Evolutionary conservation across 1,140 invertebrate species (phyloP).

Genomic region (Ceratoteleas bidentatus): DNA sequence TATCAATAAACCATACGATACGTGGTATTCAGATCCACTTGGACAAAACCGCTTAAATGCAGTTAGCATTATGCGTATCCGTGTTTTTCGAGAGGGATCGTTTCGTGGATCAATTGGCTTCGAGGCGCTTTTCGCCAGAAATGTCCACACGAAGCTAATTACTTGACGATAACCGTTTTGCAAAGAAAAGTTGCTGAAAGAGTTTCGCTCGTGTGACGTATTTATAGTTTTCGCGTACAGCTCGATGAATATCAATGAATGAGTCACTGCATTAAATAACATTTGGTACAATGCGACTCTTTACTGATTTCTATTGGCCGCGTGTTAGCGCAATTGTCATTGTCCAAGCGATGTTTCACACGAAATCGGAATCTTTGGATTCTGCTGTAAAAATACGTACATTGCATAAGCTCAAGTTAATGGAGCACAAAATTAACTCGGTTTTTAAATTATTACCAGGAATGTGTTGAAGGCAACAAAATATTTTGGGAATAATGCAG

Average conservation of each 20-base stretch:
- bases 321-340: slow-evolving; percentile 36
- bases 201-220: not conserved
- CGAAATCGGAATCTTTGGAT: slow-evolving; percentile 40
- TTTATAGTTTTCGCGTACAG: slow-evolving; percentile 3
- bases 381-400: slow-evolving; percentile 26
- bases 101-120: too few relatives aligned
- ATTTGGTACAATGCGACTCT: slow-evolving; percentile 25
- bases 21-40: too few relatives aligned
- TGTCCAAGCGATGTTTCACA: slow-evolving; percentile 12
- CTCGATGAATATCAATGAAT: slow-evolving; percentile 36
- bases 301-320: slow-evolving; percentile 14
- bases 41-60: too few relatives aligned
- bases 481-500: too few relatives aligned
- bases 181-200: too few relatives aligned
- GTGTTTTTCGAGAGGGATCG: too few relatives aligned
- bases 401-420: slow-evolving; percentile 31
- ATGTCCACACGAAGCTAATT: too few relatives aligned
- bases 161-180: not conserved
- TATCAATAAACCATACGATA: too few relatives aligned
- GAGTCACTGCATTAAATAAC: slow-evolving; percentile 32
- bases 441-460: not conserved
- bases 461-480: too few relatives aligned
- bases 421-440: slow-evolving; percentile 17
- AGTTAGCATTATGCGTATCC: too few relatives aligned
- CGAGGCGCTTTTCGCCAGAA: not conserved